phyloP scores from a whole-genome alignment of 2,797 vertebrate species.

The Cyclopterus lumpus region DNA sequence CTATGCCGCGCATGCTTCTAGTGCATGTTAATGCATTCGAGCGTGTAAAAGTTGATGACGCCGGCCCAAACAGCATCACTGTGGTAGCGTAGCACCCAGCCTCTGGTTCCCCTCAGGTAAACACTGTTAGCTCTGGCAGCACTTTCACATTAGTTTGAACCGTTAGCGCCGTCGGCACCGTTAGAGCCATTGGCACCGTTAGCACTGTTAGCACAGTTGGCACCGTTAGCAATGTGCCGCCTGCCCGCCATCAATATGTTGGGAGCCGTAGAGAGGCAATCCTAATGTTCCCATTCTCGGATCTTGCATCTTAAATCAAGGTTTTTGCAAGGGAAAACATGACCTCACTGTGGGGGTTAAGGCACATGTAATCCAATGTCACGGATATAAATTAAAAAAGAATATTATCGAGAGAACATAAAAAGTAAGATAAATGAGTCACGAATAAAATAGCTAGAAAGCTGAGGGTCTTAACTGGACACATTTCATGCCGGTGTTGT shows the following conservation, averaged over 20 bases:
- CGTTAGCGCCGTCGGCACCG: not conserved
- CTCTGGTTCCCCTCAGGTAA: not conserved
- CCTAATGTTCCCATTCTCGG: not conserved
- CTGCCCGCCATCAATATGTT: not conserved
- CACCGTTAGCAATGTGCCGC: not conserved
- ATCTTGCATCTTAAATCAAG: not conserved
- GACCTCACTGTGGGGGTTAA: not conserved
- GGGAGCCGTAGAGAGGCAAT: not conserved
- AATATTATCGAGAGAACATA: not conserved
- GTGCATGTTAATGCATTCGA: not conserved
- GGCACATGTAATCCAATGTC: not conserved
- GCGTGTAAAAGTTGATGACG: not conserved
- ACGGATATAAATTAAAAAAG: not conserved
- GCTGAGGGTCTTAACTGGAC: conserved; percentile 3
- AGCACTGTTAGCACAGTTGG: not conserved
- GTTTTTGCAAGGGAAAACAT: not conserved
- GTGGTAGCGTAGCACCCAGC: no score
- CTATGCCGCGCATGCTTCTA: not conserved
- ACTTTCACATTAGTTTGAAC: not conserved
- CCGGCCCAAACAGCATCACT: not conserved
- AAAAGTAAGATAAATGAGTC: not conserved
- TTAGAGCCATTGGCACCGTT: no score
- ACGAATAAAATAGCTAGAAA: conserved; percentile 5
- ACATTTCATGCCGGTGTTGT: not conserved
- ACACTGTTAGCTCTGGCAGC: not conserved